A percentile compares a stretch with the other conserved stretches of the same genome.
Conservation (phyloP, 2,888 invertebrate species). For the Dorcus hopei region DNA sequence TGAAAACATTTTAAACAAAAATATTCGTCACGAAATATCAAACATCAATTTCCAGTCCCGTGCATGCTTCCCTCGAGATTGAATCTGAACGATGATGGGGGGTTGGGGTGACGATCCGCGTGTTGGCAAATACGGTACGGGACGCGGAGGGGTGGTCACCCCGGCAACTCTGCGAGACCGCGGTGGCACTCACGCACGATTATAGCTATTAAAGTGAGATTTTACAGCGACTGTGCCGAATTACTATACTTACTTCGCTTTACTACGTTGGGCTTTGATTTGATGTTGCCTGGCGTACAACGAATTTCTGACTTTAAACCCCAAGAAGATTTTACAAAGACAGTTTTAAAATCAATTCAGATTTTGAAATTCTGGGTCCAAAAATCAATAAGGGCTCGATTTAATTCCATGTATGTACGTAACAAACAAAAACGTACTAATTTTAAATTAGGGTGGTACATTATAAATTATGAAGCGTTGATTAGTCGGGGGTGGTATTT, state of each 20-base stretch:
- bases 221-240: constrained; percentile 39
- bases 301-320: no score
- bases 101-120: constrained; percentile 32
- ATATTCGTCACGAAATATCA: constrained; percentile 27
- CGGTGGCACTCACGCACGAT: constrained; percentile 44
- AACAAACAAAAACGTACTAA: no score
- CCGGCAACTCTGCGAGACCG: constrained; percentile 42
- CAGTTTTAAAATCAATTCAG: no score
- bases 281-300: no score
- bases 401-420: no score
- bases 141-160: constrained; percentile 35
- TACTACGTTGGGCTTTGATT: constrained; percentile 15
- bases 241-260: constrained; percentile 35
- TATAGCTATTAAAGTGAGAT: constrained; percentile 47
- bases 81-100: constrained; percentile 34
- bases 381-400: no score
- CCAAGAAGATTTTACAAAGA: no score
- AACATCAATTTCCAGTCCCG: constrained; percentile 37
- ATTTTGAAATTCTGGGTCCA: no score
- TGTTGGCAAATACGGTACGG: constrained; percentile 40
- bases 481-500: no score
- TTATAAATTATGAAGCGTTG: no score
- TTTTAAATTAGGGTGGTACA: no score
- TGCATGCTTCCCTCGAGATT: constrained; percentile 35
- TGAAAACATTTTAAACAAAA: constrained; percentile 18